These are phyloP conservation scores for Lasius fuliginosus DNA, from an alignment of 2,888 invertebrate species.

Conservation along the genomic window DNA sequence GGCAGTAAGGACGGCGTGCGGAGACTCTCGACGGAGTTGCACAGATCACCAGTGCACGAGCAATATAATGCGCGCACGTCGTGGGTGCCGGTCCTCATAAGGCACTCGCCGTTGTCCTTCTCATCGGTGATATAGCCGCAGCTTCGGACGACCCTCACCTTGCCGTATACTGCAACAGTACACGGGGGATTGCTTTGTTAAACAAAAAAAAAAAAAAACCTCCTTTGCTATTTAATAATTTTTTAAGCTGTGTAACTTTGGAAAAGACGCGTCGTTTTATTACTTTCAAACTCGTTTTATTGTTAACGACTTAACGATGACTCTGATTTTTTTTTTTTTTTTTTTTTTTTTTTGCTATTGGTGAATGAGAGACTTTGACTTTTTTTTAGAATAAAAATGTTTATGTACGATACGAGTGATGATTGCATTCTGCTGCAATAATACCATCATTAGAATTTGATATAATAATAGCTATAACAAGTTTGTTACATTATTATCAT, in stretches of 20 bases:
- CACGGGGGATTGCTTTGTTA: background rate
- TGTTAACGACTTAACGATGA: too few species aligned
- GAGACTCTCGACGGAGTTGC: constrained; percentile 88
- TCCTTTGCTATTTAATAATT: too few species aligned
- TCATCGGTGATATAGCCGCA: constrained; percentile 92
- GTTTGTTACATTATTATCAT: background rate
- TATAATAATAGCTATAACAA: background rate
- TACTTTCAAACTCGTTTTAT: too few species aligned
- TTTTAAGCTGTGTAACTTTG: too few species aligned
- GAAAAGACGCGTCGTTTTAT: too few species aligned
- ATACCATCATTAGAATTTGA: background rate
- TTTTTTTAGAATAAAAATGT: too few species aligned
- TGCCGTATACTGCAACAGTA: constrained; percentile 90
- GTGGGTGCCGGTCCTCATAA: constrained; percentile 91
- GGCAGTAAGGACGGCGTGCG: constrained; percentile 73
- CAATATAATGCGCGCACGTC: constrained; percentile 92
- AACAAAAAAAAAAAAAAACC: too few species aligned
- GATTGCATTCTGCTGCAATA: background rate
- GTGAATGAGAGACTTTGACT: too few species aligned
- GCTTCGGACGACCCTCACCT: constrained; percentile 91
- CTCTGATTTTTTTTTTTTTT: too few species aligned
- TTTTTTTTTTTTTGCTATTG: too few species aligned
- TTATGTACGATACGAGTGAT: too few species aligned
- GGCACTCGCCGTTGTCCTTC: constrained; percentile 89
- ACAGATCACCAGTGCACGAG: constrained; percentile 92